Evolutionary conservation across 2,113 vertebrate species (phyloP).

Genomic region (Catharus bicknelli): DNA sequence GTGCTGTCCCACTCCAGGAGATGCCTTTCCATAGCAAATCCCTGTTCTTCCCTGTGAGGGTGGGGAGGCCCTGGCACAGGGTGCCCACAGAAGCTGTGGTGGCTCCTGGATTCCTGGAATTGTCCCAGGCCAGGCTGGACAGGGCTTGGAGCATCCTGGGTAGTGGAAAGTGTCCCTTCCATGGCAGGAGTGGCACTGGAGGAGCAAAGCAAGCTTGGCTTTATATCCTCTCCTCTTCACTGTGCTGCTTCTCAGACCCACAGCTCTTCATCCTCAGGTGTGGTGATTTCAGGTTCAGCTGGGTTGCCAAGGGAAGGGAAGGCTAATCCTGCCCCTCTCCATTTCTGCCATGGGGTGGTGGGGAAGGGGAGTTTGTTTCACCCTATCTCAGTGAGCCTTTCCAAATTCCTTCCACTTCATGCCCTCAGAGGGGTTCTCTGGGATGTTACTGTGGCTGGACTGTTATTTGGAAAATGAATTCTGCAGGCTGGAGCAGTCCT

Average conservation of each 20-base stretch:
- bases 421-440: not conserved
- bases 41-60: not conserved
- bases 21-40: not conserved
- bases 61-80: not conserved
- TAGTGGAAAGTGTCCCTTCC: not conserved
- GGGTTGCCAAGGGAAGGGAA: not conserved
- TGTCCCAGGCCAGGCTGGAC: accelerated
- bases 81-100: not conserved
- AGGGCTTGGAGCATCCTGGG: accelerated
- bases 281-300: not conserved
- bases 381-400: not conserved
- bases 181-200: not conserved
- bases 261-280: not conserved
- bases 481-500: not conserved
- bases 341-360: accelerated
- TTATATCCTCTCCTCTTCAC: not conserved
- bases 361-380: not conserved
- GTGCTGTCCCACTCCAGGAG: not conserved
- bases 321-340: not conserved
- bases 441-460: not conserved
- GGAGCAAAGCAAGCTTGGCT: not conserved
- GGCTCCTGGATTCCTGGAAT: not conserved
- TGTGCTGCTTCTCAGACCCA: not conserved
- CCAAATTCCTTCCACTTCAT: not conserved
- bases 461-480: not conserved